Conservation (phyloP, 2,797 vertebrate genomes). For the Amblyraja radiata region DNA sequence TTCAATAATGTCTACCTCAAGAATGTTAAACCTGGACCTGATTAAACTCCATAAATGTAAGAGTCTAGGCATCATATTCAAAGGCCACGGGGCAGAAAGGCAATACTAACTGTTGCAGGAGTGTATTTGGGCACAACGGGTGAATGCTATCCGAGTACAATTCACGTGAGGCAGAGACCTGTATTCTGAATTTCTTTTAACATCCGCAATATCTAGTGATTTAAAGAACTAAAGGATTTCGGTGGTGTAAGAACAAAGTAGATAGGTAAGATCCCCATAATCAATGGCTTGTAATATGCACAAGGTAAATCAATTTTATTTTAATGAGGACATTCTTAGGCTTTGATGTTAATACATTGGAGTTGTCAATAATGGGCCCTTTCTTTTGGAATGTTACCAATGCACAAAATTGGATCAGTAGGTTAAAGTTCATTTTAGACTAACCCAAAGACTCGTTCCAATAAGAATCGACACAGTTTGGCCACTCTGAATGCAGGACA, state of each 20-base stretch:
- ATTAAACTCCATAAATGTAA: neutral
- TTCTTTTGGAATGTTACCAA: neutral
- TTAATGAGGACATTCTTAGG: neutral
- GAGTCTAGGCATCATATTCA: neutral
- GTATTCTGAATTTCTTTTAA: neutral
- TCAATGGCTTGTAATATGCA: neutral
- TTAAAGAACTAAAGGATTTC: neutral
- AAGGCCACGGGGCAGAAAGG: neutral
- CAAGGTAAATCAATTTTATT: neutral
- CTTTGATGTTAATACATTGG: neutral
- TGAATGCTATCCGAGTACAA: neutral
- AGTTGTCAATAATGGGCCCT: neutral
- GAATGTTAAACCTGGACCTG: neutral
- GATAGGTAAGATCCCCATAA: too few species aligned
- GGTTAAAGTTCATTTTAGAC: slow-evolving; percentile 12
- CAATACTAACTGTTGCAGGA: neutral
- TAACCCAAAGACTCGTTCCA: neutral
- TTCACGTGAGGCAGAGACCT: neutral
- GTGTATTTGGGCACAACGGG: neutral
- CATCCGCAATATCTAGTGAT: neutral
- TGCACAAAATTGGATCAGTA: neutral
- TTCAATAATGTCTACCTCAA: neutral
- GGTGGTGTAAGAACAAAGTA: too few species aligned
- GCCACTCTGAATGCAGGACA: neutral
- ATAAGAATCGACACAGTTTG: neutral